A percentile compares a stretch with the other conserved stretches of the same genome.
phyloP scores from a whole-genome alignment of 2,888 invertebrate genomes.

The Chorisops tibialis region DNA sequence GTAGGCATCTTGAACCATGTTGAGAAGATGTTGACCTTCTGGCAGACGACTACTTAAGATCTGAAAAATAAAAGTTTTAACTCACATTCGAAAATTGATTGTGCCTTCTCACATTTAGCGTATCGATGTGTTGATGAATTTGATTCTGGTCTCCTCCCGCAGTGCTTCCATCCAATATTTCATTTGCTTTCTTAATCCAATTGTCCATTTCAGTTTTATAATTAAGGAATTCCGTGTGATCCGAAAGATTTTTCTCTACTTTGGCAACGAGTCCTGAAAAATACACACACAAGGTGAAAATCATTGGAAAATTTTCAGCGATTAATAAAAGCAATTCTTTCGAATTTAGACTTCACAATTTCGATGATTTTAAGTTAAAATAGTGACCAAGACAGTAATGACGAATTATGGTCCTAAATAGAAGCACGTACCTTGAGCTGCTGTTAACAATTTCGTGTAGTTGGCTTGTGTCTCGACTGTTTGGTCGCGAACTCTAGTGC shows the following conservation, averaged over 20 bases:
- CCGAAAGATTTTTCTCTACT: constrained; percentile 85
- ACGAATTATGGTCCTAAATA: not conserved
- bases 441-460: constrained; percentile 74
- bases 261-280: constrained; percentile 65
- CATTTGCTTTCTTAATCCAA: constrained; percentile 80
- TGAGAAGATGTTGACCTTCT: constrained; percentile 80
- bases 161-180: constrained; percentile 76
- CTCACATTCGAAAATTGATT: not conserved
- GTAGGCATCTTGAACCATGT: constrained; percentile 79
- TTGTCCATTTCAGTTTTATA: constrained; percentile 78
- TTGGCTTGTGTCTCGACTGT: constrained; percentile 79
- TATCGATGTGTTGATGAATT: constrained; percentile 77
- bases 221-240: constrained; percentile 86
- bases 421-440: constrained; percentile 61
- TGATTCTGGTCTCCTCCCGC: constrained; percentile 75
- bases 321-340: not conserved
- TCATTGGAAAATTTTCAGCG: no score
- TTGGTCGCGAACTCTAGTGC: constrained; percentile 80
- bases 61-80: constrained; percentile 34
- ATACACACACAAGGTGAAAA: not conserved
- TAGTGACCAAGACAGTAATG: not conserved
- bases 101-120: constrained; percentile 61
- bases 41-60: constrained; percentile 62
- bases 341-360: not conserved
- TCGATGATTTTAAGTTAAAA: not conserved